Evolutionary conservation across 2,797 vertebrate genomes (phyloP), one percentile per base, ranked within the genome.

Genomic region (Sebastes itinus): DNA sequence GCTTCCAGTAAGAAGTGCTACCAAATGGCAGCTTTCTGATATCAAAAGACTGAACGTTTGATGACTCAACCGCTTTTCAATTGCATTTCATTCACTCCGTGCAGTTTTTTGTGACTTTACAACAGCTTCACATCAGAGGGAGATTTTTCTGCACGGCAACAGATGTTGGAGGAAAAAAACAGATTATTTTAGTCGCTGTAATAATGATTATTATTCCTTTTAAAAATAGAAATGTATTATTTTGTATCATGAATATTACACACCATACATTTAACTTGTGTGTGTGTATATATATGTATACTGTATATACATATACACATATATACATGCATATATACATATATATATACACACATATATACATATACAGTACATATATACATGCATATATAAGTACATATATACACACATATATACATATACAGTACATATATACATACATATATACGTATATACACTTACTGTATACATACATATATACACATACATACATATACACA

Each of bases 31-130:
- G 80, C 59, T 67, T 85, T 59, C 23, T 79, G 72, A 61, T 72
- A 78, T 82, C 46, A 84, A 74, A 12, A 35, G 68, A 81, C 65
- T 61, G 72, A 80, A 74, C 38, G 70, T 84, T 87, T 85, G 61
- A 75, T 71, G 86, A 83, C 67, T 87, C 72, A 82, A 23, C 42
- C 0, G 35, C 71, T 78, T 82, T 65, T 80, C 58, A 78, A 27
- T 46, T 59, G 60, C 65, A 61, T 77, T 83, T 70, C 46, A 67
- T 78, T 82, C 55, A 14, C 66, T 58, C 59, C 46, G 2, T 66
- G 7, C 22, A 61, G 28, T 35, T 58, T 56, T 64, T 38, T 72
- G 5, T 65, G 27, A 65, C 11, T 49, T 46, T 58, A 84, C 58
- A 64, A 55, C 27, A 77, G 56, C 65, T 78, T 75, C 56, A 56